A percentile compares a stretch with the other conserved stretches of the same genome.
Conservation (phyloP, 2,113 vertebrate species). For the Nerophis lumbriciformis region DNA sequence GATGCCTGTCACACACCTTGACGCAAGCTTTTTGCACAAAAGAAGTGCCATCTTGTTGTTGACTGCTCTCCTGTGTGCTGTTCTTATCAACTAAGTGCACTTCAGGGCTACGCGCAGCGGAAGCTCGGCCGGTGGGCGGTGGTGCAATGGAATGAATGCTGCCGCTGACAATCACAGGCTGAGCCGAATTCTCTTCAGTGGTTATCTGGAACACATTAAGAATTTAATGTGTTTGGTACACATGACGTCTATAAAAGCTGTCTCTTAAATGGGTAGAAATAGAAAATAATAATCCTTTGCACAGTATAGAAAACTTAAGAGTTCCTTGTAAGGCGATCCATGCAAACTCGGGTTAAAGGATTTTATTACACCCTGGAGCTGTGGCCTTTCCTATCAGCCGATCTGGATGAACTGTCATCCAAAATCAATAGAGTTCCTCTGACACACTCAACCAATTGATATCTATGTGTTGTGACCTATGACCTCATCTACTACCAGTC, state of each 20-base stretch:
- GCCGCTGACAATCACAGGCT: slow-evolving; percentile 55
- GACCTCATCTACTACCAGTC: not conserved
- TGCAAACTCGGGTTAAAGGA: no score
- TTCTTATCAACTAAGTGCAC: slow-evolving; percentile 33
- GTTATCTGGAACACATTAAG: slow-evolving; percentile 39
- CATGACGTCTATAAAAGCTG: no score
- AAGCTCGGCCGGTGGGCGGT: slow-evolving; percentile 33
- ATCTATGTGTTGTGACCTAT: not conserved
- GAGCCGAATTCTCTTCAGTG: slow-evolving; percentile 47
- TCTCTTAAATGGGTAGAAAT: no score
- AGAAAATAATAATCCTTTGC: no score
- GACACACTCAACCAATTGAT: not conserved
- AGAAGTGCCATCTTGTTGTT: slow-evolving; percentile 22
- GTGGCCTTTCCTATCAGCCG: no score
- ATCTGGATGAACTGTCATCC: no score
- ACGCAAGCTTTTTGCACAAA: slow-evolving; percentile 41
- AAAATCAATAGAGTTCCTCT: not conserved
- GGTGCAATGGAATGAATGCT: slow-evolving; percentile 41
- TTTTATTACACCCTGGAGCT: no score
- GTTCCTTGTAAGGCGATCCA: no score
- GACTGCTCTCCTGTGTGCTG: slow-evolving; percentile 30
- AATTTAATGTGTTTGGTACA: not conserved
- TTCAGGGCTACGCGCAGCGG: slow-evolving; percentile 49
- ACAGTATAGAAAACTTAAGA: no score
- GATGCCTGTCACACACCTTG: slow-evolving; percentile 44